phyloP scores from a whole-genome alignment of 2,113 vertebrate species.

The Propithecus coquereli region DNA sequence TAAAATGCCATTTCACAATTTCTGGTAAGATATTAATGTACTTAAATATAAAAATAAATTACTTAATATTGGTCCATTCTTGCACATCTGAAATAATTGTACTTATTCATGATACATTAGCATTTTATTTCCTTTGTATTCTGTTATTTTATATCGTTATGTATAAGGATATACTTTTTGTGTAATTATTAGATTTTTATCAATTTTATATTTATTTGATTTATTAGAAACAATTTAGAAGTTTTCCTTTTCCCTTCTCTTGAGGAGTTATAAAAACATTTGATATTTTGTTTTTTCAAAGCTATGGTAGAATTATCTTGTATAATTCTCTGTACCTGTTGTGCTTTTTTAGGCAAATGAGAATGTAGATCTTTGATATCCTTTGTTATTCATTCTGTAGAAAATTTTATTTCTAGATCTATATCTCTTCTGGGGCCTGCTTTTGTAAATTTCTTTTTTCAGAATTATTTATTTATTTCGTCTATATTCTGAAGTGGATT shows the following conservation, averaged over 20 bases:
- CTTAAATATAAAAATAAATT: neutral
- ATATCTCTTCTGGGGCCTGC: neutral
- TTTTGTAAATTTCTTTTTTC: neutral
- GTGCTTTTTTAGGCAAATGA: neutral
- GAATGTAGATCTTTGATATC: neutral
- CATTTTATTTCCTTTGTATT: neutral
- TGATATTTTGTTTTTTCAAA: neutral
- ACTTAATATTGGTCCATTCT: neutral
- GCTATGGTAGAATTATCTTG: neutral
- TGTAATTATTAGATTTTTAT: neutral
- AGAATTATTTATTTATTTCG: neutral
- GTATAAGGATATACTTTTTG: neutral
- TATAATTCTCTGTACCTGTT: neutral
- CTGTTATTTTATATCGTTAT: neutral
- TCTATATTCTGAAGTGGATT: neutral
- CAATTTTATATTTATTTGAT: neutral
- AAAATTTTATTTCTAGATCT: neutral
- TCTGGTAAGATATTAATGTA: neutral
- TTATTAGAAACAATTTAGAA: neutral
- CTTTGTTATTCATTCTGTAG: neutral
- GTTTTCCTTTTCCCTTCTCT: neutral
- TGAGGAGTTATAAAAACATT: neutral
- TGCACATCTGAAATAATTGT: neutral
- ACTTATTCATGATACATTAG: neutral
- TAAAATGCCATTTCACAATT: neutral